A percentile compares a stretch with the other conserved stretches of the same genome.
Evolutionary conservation across 2,797 vertebrate species (phyloP).

Genomic region (Hipposideros larvatus): DNA sequence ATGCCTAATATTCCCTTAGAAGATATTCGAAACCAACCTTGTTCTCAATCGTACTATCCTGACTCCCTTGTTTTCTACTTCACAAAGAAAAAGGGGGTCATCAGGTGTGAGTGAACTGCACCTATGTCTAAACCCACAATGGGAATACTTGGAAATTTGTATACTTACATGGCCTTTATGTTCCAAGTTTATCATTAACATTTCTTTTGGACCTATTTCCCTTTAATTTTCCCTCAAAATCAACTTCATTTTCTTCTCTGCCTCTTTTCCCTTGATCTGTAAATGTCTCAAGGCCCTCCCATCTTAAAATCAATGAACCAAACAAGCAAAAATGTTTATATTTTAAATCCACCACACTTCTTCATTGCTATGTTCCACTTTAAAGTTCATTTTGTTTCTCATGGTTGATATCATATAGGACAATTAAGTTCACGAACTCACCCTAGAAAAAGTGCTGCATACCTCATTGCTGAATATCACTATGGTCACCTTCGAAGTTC

Average conservation of each 20-base stretch:
- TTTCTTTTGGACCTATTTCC: not conserved
- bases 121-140: not conserved
- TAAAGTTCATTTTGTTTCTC: not conserved
- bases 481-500: no score
- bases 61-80: not conserved
- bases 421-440: no score
- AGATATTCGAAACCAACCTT: not conserved
- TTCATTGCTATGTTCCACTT: not conserved
- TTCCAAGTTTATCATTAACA: not conserved
- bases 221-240: not conserved
- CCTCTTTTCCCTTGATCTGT: not conserved
- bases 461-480: no score
- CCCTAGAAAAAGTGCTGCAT: no score
- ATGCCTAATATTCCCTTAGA: not conserved
- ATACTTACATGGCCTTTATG: not conserved
- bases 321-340: not conserved
- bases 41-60: not conserved
- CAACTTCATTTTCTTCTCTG: not conserved
- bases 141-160: not conserved
- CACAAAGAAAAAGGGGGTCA: not conserved
- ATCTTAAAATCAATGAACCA: not conserved
- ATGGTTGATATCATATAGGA: not conserved
- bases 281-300: not conserved
- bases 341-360: not conserved
- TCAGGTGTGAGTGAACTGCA: not conserved